Evolutionary conservation across 2,888 invertebrate species (phyloP).

Genomic region (Troides aeacus): DNA sequence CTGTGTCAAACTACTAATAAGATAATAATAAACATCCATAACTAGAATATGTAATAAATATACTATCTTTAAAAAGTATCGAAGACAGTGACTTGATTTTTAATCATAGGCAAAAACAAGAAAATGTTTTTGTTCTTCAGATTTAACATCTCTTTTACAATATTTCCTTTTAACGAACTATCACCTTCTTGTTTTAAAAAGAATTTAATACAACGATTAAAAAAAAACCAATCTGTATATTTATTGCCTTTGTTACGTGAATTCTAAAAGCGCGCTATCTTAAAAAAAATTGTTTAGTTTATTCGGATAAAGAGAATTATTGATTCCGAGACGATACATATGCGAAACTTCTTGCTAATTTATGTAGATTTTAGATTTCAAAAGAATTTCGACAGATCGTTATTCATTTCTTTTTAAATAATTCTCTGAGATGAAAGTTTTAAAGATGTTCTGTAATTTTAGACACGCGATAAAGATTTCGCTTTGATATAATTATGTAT

Average conservation of each 20-base stretch:
- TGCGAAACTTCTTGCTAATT: neutral
- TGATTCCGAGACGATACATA: neutral
- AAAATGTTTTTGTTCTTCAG: too few relatives aligned
- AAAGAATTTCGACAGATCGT: neutral
- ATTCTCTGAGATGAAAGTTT: neutral
- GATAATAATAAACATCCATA: too few relatives aligned
- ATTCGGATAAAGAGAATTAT: neutral
- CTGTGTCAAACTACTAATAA: too few relatives aligned
- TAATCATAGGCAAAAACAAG: too few relatives aligned
- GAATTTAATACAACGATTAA: too few relatives aligned
- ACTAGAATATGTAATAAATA: too few relatives aligned
- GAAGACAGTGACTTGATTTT: too few relatives aligned
- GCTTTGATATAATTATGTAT: slow-evolving; percentile 14
- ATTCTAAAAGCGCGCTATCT: neutral
- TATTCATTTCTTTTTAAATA: slow-evolving; percentile 1
- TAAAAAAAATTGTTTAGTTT: neutral
- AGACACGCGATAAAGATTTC: slow-evolving; percentile 9
- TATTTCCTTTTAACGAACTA: too few relatives aligned
- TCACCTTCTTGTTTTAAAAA: too few relatives aligned
- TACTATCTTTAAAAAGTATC: too few relatives aligned
- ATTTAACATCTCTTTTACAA: too few relatives aligned
- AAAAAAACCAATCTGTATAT: too few relatives aligned
- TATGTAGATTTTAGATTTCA: neutral
- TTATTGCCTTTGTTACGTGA: neutral
- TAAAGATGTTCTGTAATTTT: neutral